Base-by-base conservation (phyloP, 1,140 invertebrate species). In the Drosophila nebulosa region DNA sequence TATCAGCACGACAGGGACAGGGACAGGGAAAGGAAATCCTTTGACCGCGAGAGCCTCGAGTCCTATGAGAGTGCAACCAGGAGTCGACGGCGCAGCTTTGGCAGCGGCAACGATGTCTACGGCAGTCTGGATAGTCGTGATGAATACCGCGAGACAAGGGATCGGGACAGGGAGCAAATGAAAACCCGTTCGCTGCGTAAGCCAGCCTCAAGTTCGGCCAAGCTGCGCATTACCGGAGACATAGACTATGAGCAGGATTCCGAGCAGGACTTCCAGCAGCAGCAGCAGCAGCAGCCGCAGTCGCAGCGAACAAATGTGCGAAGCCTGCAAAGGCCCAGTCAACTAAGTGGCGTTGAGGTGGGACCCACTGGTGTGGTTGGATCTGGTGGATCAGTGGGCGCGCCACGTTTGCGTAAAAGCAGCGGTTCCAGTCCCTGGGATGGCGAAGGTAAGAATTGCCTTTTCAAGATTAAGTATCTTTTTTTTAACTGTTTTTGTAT, bases 371-470 rank as follows among this genome's bases (percentile, higher is more conserved):
- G 14, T n/a, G 65, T 9, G 6, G 27, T 16, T 32, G 53, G 27
- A 10, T 1, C 18, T 26, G 4, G 30, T 59, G 1, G 39, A 50
- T 9, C 9, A 21, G 80, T 64, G 12, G 68, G 69, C 0, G 78
- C 73, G 52, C 78, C 89, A 18, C 80, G 80, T 27, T 64, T 83
- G 46, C 81, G 79, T 76, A 92, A 91, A 75, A 93, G 89, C 80
- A 91, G 90, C 69, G 79, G 92, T 50, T 92, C 89, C 53, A 93
- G 93, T 64, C 93, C 93, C 16, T 93, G 93, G 93, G 93, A 94
- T 89, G 93, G 93, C 26, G 93, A 94, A 65, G 91, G 91, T 91
- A 46, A 63, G 69, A 32, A 32, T 32, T 32, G 30, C 7, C 10
- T 12, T 0, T n/a, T n/a, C n/a, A n/a, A n/a, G n/a, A n/a, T n/a